These are phyloP conservation scores for Trichosurus vulpecula DNA, from an alignment of 2,797 vertebrate species.

Conservation along the genomic window DNA sequence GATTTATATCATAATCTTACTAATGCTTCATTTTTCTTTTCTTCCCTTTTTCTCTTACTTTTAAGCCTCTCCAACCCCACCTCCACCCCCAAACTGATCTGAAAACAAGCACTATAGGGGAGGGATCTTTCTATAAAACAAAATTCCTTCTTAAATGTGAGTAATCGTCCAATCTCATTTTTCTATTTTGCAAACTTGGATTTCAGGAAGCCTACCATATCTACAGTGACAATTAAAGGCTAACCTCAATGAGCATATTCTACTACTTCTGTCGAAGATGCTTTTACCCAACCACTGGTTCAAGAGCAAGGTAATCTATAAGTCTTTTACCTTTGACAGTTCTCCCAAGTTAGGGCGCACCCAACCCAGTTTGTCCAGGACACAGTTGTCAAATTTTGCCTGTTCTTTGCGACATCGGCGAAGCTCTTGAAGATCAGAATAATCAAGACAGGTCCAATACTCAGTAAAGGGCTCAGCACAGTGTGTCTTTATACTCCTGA, in stretches of 20 bases:
- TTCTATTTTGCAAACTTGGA: not conserved
- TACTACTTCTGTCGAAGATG: not conserved
- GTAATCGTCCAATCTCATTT: not conserved
- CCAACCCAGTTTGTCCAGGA: conserved; percentile 97
- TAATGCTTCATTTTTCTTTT: conserved; percentile 13
- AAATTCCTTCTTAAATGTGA: not conserved
- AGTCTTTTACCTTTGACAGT: conserved; percentile 94
- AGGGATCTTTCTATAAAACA: not conserved
- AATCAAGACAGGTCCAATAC: conserved; percentile 98
- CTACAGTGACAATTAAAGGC: conserved; percentile 12
- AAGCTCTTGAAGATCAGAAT: conserved; percentile 86
- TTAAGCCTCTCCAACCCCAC: not conserved
- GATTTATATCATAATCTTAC: conserved; percentile 7
- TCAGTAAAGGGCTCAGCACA: conserved; percentile 96
- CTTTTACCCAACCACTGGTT: not conserved
- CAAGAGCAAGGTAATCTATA: not conserved
- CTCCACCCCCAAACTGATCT: conserved; percentile 20
- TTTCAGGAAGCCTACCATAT: not conserved
- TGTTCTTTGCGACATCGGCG: conserved; percentile 93
- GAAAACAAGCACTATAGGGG: not conserved
- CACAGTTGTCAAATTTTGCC: conserved; percentile 92
- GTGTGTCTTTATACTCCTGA: conserved; percentile 93
- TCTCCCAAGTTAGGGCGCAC: conserved; percentile 93
- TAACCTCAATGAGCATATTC: not conserved
- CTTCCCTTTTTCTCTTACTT: conserved; percentile 14